Base-by-base conservation (phyloP, 2,888 invertebrate species). In the Petrolisthes cinctipes region DNA sequence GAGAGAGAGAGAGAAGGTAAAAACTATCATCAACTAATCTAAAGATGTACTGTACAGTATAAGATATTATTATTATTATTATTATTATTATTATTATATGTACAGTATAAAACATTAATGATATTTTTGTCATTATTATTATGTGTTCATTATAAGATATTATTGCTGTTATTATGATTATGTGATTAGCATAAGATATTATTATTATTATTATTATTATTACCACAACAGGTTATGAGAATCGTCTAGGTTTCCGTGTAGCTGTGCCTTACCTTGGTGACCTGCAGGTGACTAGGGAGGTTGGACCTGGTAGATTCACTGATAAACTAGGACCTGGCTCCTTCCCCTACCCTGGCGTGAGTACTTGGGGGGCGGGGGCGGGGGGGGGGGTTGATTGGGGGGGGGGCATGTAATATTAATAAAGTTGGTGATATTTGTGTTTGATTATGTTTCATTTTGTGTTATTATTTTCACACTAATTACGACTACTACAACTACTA, bases 251-350 rank as follows among this genome's bases (percentile, higher is more conserved):
- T 5, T 23, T 90, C 20, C 23, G 88, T 6, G 51, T 90, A 3
- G 87, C 90, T 5, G 75, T 90, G 9, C 90, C 90, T 9, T 88
- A 86, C 66, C 7, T 90, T 11, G 90, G 90, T 9, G 90, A 90
- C 84, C 89, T 90, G 57, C 90, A 90, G 79, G 88, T 87, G 53
- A 85, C 89, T 7, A 76, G 90, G 6, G 90, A 90, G 66, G 23
- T 86, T 9, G 90, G 90, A 6, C 90, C 90, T 14, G 90, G 90
- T 5, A 82, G 82, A 51, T 90, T 88, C 68, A 76, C 83, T 4
- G 85, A 83, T 6, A 81, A 90, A 51, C 66, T 90, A 82, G 90
- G 90, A 4, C 90, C 89, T 71, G 90, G 90, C 7, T 79, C 86
- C 56, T 90, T 86, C 79, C 54, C 82, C 4, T 90, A 90, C 54